These are phyloP conservation scores for Malurus cyaneus DNA, from an alignment of 2,113 vertebrate species.

Conservation along the genomic window DNA sequence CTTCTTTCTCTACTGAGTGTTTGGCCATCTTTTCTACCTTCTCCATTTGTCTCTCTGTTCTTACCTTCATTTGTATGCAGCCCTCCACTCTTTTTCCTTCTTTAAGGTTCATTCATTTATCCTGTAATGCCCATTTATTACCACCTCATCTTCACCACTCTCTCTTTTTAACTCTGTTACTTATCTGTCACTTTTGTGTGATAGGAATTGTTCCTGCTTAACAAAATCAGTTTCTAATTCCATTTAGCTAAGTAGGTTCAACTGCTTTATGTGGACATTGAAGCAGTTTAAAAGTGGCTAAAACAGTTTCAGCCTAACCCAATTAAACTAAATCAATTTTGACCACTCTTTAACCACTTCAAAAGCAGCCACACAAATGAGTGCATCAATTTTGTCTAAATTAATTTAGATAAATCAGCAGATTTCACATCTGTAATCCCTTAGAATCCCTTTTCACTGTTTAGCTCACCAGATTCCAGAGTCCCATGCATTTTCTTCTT, in stretches of 20 bases:
- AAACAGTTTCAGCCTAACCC: conserved; percentile 50
- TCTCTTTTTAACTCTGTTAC: conserved; percentile 24
- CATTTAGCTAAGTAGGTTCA: conserved; percentile 52
- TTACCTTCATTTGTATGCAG: not conserved
- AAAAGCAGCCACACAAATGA: conserved; percentile 35
- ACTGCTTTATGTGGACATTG: conserved; percentile 45
- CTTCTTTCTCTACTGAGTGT: not conserved
- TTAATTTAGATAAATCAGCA: conserved; percentile 50
- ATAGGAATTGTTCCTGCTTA: conserved; percentile 35
- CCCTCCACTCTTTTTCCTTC: not conserved
- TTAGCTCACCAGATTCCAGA: not conserved
- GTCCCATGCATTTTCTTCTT: not conserved
- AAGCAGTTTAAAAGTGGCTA: conserved; percentile 55
- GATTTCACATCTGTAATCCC: conserved; percentile 14
- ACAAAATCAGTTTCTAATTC: conserved; percentile 55
- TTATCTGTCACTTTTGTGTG: conserved; percentile 31
- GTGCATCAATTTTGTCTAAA: conserved; percentile 51
- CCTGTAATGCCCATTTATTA: conserved; percentile 30
- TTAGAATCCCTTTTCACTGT: not conserved
- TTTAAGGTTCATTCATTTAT: conserved; percentile 27
- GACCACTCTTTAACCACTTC: conserved; percentile 47
- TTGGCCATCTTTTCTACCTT: not conserved
- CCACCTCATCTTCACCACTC: conserved; percentile 26
- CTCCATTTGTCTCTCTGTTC: not conserved
- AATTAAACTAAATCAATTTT: conserved; percentile 63